Percentiles rank a stretch among this genome's conserved stretches.
Conservation (phyloP, 2,113 vertebrate genomes). For the Alethe diademata region DNA sequence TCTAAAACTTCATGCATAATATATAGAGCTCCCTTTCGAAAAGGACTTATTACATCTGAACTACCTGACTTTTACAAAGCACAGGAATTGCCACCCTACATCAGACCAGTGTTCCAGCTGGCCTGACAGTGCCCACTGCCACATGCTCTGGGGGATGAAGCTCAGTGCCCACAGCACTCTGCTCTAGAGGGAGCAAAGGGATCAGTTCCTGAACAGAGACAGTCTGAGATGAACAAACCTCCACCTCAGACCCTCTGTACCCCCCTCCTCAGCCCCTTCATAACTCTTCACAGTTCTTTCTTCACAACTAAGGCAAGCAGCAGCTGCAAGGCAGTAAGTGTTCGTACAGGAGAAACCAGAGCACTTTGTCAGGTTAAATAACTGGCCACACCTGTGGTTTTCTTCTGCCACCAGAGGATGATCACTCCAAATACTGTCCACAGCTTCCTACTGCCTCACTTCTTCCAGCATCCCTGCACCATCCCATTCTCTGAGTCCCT, state of each 20-base stretch:
- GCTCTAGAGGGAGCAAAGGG: background rate
- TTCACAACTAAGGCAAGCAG: background rate
- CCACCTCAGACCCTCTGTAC: background rate
- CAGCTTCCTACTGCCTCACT: background rate
- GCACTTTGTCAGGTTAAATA: background rate
- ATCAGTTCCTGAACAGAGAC: background rate
- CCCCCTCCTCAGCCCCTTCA: background rate
- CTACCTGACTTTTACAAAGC: constrained; percentile 10
- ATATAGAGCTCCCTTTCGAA: constrained; percentile 40
- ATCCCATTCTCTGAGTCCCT: background rate
- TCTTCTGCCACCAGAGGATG: background rate
- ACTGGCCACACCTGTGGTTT: background rate
- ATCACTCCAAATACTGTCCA: background rate
- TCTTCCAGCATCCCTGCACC: background rate
- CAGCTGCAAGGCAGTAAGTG: background rate
- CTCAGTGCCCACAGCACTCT: background rate
- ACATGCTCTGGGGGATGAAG: background rate
- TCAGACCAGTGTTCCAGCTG: background rate
- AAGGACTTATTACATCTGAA: constrained; percentile 48
- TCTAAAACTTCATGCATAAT: constrained; percentile 67
- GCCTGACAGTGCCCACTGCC: background rate
- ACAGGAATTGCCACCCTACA: constrained; percentile 2
- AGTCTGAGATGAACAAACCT: background rate
- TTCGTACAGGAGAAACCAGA: background rate
- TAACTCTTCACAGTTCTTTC: background rate